Evolutionary conservation across 2,888 invertebrate genomes (phyloP), one percentile per base, ranked within the genome.

Genomic region (Acanthosepion pharaonis): DNA sequence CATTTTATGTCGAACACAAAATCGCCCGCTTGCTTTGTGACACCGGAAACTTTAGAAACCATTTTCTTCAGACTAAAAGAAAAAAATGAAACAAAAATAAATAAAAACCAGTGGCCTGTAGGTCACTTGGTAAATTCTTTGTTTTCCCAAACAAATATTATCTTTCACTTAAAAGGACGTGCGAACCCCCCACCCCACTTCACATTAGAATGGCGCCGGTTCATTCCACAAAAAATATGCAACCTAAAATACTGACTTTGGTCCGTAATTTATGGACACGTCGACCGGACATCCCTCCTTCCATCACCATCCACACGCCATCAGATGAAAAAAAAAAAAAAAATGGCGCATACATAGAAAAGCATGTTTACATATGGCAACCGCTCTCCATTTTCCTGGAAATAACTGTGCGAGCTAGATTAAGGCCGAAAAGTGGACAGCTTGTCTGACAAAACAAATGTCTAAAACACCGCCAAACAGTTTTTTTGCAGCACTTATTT

Each of bases 341-440:
- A 59, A 78, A 78, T 33, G 78, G 78, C 78, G n/a, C 23, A 3
- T n/a, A 15, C 18, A 33, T 78, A 78, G 11, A 78, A 78, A 78
- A 15, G 78, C 78, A 78, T 78, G 78, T 78, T 78, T 78, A n/a
- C 78, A 78, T 78, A 33, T 78, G 33, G 78, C 11, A 15, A 78
- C 4, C 78, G n/a, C 11, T 33, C n/a, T 33, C 78, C 11, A 15
- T 78, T 78, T 78, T n/a, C n/a, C 15, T n/a, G n/a, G 78, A 78
- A 78, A 78, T 78, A 78, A 78, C 78, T 78, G n/a, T 33, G 78
- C 78, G 15, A 15, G 78, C 78, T 78, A 78, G 33, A 78, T 78
- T 78, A 78, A 78, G 78, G n/a, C 78, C 78, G n/a, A 78, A 78
- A 78, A 78, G 78, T 78, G 78, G 78, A 78, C 78, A 78, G 78